Evolutionary conservation across 2,797 vertebrate genomes (phyloP), one percentile per base, ranked within the genome.

Genomic region (Euthynnus affinis): DNA sequence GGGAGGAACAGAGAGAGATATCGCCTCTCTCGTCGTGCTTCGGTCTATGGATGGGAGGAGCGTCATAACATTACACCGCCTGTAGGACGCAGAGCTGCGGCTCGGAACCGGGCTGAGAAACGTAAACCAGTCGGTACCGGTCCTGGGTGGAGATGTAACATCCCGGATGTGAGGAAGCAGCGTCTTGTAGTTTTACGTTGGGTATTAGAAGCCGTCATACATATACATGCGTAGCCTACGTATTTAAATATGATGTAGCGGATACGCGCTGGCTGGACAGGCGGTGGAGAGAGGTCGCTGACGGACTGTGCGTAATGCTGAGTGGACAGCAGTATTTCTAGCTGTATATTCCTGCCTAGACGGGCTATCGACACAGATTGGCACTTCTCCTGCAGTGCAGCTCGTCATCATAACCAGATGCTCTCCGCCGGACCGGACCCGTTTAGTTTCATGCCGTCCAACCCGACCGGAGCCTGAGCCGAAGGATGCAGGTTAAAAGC

Each of bases 401-500:
- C 87, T 88, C 88, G 76, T 78, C 82, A 78, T 82, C 67, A 66
- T 18, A 75, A 86, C 90, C 92, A 87, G 90, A 95, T 95, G 94
- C 71, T 87, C 89, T 76, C 88, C 88, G 63, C 90, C 89, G 87
- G 87, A 87, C 87, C 77, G 86, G 90, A 90, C 78, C 88, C 89
- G 80, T 74, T 84, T 83, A 81, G 58, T 87, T 90, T 89, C 83
- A 80, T 87, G 80, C 88, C 86, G 91, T 87, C 92, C 86, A 84
- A 78, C 51, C 85, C 81, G 81, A 92, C 88, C 85, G 90, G 91
- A 91, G 85, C 88, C 88, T 91, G 90, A 92, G 83, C 82, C 82
- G 73, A 74, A 94, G 94, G 91, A 96, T 97, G 94, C 96, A 97
- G 95, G 95, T 95, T 83, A 96, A 96, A 93, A 94, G 94, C 89